These are phyloP conservation scores for Rhagoletis zephyria DNA, from an alignment of 1,140 invertebrate species.

Conservation along the genomic window DNA sequence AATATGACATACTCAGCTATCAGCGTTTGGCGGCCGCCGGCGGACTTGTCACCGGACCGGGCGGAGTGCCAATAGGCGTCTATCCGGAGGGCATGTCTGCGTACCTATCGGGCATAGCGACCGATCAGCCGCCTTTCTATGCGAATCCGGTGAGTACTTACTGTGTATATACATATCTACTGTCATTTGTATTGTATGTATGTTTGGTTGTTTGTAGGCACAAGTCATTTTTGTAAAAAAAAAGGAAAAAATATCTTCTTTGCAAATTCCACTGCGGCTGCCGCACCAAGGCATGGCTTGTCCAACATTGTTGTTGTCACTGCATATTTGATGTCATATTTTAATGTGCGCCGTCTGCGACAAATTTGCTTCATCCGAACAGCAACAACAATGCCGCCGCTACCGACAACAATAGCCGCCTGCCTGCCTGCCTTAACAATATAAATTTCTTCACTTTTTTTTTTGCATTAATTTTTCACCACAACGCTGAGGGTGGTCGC, in stretches of 20 bases:
- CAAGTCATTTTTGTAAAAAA: no score
- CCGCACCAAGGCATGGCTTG: neutral
- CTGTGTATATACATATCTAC: neutral
- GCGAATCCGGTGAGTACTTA: constrained; percentile 82
- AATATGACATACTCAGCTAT: constrained; percentile 87
- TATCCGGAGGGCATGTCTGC: constrained; percentile 83
- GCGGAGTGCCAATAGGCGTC: constrained; percentile 79
- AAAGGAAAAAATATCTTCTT: no score
- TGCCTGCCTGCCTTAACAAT: neutral
- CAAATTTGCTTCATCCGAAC: constrained; percentile 30
- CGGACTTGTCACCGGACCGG: constrained; percentile 74
- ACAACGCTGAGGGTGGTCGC: constrained; percentile 42
- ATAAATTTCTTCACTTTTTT: neutral
- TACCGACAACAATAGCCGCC: constrained; percentile 9
- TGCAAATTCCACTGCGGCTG: no score
- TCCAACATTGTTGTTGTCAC: neutral
- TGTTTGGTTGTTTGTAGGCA: neutral
- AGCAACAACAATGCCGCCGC: neutral
- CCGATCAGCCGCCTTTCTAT: constrained; percentile 87
- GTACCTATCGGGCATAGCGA: constrained; percentile 85
- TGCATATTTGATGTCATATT: constrained; percentile 49
- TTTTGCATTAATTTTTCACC: constrained; percentile 19
- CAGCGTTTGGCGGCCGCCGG: constrained; percentile 83
- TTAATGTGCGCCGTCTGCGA: constrained; percentile 25
- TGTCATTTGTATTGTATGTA: neutral